Conservation (phyloP, 2,797 vertebrate species). For the Peromyscus eremicus region DNA sequence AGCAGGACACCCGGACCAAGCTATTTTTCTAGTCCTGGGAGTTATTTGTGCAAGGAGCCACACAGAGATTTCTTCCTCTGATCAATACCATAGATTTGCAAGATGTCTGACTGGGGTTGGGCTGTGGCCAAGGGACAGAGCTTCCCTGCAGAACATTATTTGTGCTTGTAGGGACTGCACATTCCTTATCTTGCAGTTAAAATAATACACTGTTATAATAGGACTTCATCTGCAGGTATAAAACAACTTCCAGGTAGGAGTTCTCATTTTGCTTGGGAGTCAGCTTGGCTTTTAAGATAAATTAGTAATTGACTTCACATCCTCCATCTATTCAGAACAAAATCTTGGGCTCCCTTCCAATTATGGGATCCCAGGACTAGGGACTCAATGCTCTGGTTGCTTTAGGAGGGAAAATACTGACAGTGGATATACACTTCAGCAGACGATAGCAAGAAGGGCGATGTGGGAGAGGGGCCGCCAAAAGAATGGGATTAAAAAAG, state of each 20-base stretch:
- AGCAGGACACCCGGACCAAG: constrained; percentile 27
- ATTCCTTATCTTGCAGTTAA: not conserved
- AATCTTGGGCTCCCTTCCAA: not conserved
- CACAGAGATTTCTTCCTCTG: constrained; percentile 62
- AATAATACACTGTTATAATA: not conserved
- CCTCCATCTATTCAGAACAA: constrained; percentile 24
- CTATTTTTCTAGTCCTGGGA: constrained; percentile 55
- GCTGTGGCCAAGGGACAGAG: constrained; percentile 32
- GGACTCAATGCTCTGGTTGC: not conserved
- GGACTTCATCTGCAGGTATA: constrained; percentile 23
- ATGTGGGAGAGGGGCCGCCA: not conserved
- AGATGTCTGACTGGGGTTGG: not conserved
- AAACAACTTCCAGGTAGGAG: constrained; percentile 23
- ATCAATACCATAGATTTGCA: constrained; percentile 71
- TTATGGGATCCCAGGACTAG: not conserved
- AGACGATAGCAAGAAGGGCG: not conserved
- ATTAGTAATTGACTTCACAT: not conserved
- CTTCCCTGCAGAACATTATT: constrained; percentile 51
- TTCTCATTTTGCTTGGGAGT: constrained; percentile 47
- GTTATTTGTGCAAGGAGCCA: constrained; percentile 59
- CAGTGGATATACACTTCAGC: not conserved
- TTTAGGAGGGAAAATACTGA: not conserved
- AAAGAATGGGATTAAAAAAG: not conserved
- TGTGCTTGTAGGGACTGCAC: not conserved
- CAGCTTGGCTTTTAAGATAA: constrained; percentile 62